Percentiles rank a stretch among this genome's conserved stretches.
Conservation (phyloP, 2,113 vertebrate genomes). For the Tricholaema leucomelas region DNA sequence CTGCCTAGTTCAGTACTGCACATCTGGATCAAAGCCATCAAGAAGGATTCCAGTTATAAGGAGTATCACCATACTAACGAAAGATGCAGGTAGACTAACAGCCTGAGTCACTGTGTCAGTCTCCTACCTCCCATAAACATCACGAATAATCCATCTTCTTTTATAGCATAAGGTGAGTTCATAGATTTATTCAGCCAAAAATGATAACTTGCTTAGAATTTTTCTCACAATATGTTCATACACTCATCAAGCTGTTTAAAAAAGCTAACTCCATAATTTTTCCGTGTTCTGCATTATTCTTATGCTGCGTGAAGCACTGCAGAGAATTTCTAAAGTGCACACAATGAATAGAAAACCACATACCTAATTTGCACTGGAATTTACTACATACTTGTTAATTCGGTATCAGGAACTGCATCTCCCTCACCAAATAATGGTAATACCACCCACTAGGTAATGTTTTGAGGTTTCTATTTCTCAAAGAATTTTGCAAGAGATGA, state of each 20-base stretch:
- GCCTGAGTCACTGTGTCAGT: background rate
- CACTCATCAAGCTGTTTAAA: background rate
- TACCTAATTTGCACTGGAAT: background rate
- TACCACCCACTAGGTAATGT: background rate
- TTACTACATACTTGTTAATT: background rate
- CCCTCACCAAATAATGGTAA: background rate
- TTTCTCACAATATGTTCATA: background rate
- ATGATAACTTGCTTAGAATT: background rate
- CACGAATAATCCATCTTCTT: background rate
- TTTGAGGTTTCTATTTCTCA: background rate
- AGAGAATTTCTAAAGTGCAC: background rate
- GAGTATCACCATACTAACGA: background rate
- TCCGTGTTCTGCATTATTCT: background rate
- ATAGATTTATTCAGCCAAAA: background rate
- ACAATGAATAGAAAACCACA: background rate
- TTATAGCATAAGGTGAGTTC: background rate
- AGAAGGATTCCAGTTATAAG: background rate
- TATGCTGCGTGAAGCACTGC: background rate
- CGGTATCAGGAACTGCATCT: background rate
- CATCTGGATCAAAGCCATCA: slow-evolving; percentile 1
- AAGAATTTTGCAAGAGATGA: background rate
- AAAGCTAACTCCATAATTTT: background rate
- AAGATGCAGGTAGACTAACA: background rate
- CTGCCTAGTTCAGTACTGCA: background rate
- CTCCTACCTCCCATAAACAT: background rate